These are phyloP conservation scores for Microplitis deprimator DNA, from an alignment of 2,888 invertebrate species.

Conservation along the genomic window DNA sequence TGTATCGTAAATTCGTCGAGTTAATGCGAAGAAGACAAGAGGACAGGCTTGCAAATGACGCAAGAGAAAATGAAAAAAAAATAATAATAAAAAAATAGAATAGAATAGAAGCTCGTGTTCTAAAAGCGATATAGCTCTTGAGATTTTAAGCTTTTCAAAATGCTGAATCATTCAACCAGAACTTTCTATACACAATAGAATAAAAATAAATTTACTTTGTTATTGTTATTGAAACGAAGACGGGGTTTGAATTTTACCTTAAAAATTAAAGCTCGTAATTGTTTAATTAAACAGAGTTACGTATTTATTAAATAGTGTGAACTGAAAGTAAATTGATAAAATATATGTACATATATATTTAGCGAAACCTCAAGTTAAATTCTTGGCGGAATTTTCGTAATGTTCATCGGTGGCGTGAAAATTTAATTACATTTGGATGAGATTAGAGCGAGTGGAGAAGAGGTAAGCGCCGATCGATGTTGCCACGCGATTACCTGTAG, in stretches of 20 bases:
- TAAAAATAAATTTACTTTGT: no score
- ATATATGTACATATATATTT: not conserved
- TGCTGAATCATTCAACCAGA: not conserved
- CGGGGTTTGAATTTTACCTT: not conserved
- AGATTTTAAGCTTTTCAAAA: not conserved
- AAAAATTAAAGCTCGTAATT: not conserved
- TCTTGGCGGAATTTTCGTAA: conserved; percentile 18
- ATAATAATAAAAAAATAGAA: not conserved
- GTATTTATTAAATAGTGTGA: no score
- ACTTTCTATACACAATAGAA: no score
- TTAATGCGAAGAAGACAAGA: conserved; percentile 20
- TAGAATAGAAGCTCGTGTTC: not conserved
- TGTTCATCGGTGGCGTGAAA: conserved; percentile 29
- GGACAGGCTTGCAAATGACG: conserved; percentile 22
- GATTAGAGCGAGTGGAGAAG: conserved; percentile 37
- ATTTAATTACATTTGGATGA: conserved; percentile 45
- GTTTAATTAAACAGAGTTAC: no score
- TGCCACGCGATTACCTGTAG: conserved; percentile 49
- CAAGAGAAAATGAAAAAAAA: not conserved
- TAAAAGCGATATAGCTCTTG: not conserved
- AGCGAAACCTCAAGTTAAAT: conserved; percentile 3
- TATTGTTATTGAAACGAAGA: no score
- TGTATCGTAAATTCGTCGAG: conserved; percentile 17
- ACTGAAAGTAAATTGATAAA: not conserved
- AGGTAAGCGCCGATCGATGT: conserved; percentile 39